A percentile compares a stretch with the other conserved stretches of the same genome.
Evolutionary conservation across 2,113 vertebrate genomes (phyloP).

Genomic region (Propithecus coquereli): DNA sequence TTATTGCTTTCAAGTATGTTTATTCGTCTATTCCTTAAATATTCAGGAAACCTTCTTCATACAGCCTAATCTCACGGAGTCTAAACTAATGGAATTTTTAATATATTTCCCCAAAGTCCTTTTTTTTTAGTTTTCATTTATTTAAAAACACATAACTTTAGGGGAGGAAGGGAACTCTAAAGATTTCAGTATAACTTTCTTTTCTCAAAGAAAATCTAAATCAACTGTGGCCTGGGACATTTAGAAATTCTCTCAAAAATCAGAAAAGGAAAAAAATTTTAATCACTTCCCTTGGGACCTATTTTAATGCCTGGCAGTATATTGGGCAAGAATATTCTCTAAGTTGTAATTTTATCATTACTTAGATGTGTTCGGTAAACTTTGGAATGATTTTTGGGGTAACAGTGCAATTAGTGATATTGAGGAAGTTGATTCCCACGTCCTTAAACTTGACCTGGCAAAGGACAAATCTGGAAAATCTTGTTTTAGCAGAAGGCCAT

Average conservation of each 20-base stretch:
- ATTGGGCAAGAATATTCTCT: neutral
- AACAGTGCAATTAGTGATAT: neutral
- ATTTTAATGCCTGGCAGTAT: neutral
- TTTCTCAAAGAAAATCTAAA: neutral
- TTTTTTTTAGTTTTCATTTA: neutral
- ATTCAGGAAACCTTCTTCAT: neutral
- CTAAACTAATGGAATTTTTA: neutral
- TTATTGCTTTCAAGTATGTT: neutral
- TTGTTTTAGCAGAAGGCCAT: neutral
- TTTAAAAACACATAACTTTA: constrained; percentile 10
- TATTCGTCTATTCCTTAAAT: neutral
- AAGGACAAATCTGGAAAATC: neutral
- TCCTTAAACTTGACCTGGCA: neutral
- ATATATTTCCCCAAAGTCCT: neutral
- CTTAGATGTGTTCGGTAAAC: neutral
- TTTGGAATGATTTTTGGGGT: neutral
- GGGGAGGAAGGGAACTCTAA: neutral
- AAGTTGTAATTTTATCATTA: neutral
- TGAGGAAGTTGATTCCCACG: neutral
- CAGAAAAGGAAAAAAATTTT: neutral
- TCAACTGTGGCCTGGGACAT: neutral
- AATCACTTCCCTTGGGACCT: neutral
- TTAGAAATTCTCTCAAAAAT: neutral
- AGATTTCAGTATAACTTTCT: neutral
- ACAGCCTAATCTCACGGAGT: neutral